A percentile compares a stretch with the other conserved stretches of the same genome.
Evolutionary conservation across 2,113 vertebrate genomes (phyloP).

Genomic region (Cinclus cinclus): DNA sequence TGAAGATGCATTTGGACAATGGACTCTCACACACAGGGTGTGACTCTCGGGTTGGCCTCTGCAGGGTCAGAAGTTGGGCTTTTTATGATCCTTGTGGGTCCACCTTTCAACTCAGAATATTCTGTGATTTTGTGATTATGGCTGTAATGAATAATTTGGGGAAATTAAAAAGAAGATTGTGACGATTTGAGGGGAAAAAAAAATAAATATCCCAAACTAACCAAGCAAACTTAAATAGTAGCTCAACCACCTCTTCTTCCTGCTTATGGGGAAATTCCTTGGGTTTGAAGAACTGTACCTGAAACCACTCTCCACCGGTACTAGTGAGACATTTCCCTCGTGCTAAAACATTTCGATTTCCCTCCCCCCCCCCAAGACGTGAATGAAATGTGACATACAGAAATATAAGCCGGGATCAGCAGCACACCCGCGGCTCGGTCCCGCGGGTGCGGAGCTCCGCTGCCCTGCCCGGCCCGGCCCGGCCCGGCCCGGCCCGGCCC

Average conservation of each 20-base stretch:
- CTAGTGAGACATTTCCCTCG: neutral
- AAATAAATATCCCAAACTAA: neutral
- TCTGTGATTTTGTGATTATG: neutral
- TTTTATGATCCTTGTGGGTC: neutral
- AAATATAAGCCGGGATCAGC: no score
- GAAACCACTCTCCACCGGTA: neutral
- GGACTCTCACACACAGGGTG: neutral
- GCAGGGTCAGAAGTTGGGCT: neutral
- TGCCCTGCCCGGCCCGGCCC: neutral
- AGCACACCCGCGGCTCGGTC: no score
- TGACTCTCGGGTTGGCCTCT: neutral
- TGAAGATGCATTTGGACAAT: no score
- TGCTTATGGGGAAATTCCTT: neutral
- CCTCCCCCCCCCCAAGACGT: no score
- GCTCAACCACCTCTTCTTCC: fast-evolving
- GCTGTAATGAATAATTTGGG: neutral
- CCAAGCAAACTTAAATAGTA: neutral
- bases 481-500: neutral
- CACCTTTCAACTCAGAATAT: neutral
- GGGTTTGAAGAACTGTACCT: neutral
- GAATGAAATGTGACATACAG: neutral
- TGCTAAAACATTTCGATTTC: neutral
- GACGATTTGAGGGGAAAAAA: neutral
- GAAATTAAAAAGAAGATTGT: neutral
- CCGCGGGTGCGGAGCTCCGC: neutral